A percentile compares a stretch with the other conserved stretches of the same genome.
phyloP scores from a whole-genome alignment of 2,888 invertebrate genomes.

The Caenorhabditis sp. region DNA sequence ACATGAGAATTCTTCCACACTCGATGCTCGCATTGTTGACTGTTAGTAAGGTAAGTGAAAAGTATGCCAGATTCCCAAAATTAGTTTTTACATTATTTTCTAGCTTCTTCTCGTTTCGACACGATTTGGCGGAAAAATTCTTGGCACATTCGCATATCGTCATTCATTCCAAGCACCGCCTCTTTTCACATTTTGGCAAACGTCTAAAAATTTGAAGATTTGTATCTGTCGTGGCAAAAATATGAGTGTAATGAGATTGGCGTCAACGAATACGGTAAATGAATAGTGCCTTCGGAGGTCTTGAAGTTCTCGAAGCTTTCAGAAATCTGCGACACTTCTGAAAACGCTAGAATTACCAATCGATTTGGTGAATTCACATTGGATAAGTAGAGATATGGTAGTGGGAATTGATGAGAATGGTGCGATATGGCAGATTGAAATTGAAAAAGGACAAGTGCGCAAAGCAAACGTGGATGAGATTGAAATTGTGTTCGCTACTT shows the following conservation, averaged over 20 bases:
- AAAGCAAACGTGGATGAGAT: conserved; percentile 66
- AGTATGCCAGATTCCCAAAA: conserved; percentile 19
- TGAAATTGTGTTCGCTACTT: conserved; percentile 73
- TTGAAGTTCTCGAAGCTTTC: conserved; percentile 3
- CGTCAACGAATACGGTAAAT: not conserved
- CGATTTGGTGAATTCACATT: conserved; percentile 21
- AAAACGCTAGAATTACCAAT: conserved; percentile 19
- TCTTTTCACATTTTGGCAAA: conserved; percentile 83
- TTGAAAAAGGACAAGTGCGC: conserved; percentile 58
- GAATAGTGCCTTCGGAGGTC: too few relatives aligned
- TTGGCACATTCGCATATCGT: conserved; percentile 42
- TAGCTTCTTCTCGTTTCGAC: conserved; percentile 48
- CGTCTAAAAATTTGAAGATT: conserved; percentile 19
- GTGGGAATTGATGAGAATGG: conserved; percentile 34
- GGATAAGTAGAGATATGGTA: conserved; percentile 33
- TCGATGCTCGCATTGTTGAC: conserved; percentile 60
- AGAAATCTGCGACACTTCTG: conserved; percentile 32
- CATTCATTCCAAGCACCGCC: conserved; percentile 81
- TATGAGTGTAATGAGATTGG: conserved; percentile 22
- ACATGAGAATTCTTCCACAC: conserved; percentile 47
- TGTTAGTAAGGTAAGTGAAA: conserved; percentile 32
- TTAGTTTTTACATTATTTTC: not conserved
- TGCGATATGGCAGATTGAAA: conserved; percentile 38
- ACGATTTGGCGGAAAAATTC: conserved; percentile 42
- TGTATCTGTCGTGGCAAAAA: conserved; percentile 26